These are phyloP conservation scores for Oryzias celebensis DNA, from an alignment of 2,113 vertebrate genomes.

Conservation along the genomic window DNA sequence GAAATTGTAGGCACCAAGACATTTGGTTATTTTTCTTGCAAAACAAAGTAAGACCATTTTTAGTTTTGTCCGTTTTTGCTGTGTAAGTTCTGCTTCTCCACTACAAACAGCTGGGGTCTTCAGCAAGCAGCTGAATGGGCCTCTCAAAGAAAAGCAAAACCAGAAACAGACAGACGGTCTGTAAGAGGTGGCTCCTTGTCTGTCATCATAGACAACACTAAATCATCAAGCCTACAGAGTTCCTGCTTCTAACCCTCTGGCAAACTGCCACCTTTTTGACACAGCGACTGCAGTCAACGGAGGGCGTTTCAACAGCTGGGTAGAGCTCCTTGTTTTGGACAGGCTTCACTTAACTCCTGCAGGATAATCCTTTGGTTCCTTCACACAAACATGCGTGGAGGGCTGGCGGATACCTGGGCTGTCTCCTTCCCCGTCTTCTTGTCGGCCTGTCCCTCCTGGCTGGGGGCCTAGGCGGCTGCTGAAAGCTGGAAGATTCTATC, in stretches of 20 bases:
- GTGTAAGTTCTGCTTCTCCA: conserved; percentile 19
- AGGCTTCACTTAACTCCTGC: conserved; percentile 79
- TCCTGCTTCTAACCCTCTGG: conserved; percentile 70
- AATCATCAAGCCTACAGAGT: conserved; percentile 78
- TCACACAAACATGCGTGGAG: conserved; percentile 20
- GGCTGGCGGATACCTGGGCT: conserved; percentile 59
- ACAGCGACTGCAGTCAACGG: conserved; percentile 57
- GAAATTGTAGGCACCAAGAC: too few relatives aligned
- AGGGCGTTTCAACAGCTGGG: conserved; percentile 71
- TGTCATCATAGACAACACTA: conserved; percentile 70
- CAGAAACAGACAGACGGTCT: conserved; percentile 47
- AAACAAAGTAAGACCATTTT: too few relatives aligned
- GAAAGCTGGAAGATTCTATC: conserved; percentile 62
- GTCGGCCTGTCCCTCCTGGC: conserved; percentile 63
- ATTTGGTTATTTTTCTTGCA: too few relatives aligned
- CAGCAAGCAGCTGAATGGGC: conserved; percentile 30
- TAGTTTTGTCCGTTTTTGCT: too few relatives aligned
- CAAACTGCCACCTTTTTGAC: conserved; percentile 64
- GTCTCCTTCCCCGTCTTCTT: conserved; percentile 75
- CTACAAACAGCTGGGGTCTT: conserved; percentile 14
- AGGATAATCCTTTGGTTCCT: conserved; percentile 75
- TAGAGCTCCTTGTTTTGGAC: conserved; percentile 68
- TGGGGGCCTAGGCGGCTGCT: conserved; percentile 44
- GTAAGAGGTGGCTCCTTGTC: conserved; percentile 54
- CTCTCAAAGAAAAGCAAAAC: background rate